Evolutionary conservation across 2,113 vertebrate species (phyloP), one percentile per base, ranked within the genome.

Genomic region (Pelusios castaneus): DNA sequence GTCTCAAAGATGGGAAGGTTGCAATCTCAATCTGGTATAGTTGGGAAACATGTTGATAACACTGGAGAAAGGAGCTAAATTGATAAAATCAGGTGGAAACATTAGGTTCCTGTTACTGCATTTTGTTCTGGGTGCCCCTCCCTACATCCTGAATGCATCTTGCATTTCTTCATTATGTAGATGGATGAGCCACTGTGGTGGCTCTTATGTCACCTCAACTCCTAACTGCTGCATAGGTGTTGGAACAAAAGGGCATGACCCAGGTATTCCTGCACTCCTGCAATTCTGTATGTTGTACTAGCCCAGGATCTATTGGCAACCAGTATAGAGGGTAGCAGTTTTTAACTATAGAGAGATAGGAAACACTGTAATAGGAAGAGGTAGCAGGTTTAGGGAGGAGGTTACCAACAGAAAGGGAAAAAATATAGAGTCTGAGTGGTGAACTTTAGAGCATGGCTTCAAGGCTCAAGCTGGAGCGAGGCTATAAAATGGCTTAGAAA

Each of bases 1-100:
- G 70, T 41, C 0, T 0, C 47, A n/a, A 4, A 34, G 38, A 80
- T 49, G 11, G 13, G 24, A 5, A 73, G 77, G 5, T 3, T 5
- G 10, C 6, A 49, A 82, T 27, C n/a, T 87, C 6, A 49, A 82
- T 27, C n/a, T 87, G 82, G 19, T 83, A 10, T 19, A 24, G 1
- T 10, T 80, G 51, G 24, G 34, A 73, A 82, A 58, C 49, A 10
- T 0, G 0, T 34, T 49, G 29, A 8, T 2, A 2, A 16, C 43
- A 60, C 1, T 14, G n/a, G 63, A 84, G 60, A 63, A 89, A 85
- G 5, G 2, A 83, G 34, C 17, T 67, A 67, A 17, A 67, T 21
- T 67, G 34, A 58, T 58, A 58, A 58, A 24, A 67, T 67, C 19
- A 67, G 34, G 8, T 19, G 34, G 63, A n/a, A n/a, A 70, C 34